These are phyloP conservation scores for Albula glossodonta DNA, from an alignment of 2,113 vertebrate genomes.

Conservation along the genomic window DNA sequence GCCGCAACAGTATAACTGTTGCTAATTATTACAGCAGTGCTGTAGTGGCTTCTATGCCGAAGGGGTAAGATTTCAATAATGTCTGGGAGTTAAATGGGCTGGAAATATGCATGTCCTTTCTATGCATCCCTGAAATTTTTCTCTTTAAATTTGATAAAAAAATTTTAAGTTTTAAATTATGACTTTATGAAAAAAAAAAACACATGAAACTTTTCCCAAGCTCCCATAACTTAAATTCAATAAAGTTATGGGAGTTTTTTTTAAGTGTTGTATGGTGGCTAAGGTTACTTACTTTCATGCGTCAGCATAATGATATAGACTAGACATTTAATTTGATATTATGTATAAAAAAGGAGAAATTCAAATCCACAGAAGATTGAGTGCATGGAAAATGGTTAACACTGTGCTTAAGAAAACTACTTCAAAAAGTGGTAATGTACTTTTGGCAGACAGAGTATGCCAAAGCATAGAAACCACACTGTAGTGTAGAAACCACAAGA, in stretches of 20 bases:
- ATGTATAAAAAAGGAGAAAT: background rate
- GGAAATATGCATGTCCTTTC: background rate
- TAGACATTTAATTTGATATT: background rate
- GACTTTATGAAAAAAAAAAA: background rate
- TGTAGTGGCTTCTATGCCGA: background rate
- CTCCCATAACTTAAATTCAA: background rate
- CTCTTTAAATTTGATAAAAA: background rate
- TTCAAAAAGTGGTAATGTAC: background rate
- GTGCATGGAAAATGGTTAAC: background rate
- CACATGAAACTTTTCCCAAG: background rate
- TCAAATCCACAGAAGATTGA: background rate
- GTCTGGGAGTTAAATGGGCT: background rate
- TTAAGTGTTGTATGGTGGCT: too few species aligned
- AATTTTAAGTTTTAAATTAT: background rate
- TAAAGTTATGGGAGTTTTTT: background rate
- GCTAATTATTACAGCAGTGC: background rate
- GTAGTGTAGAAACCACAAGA: background rate
- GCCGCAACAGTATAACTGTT: background rate
- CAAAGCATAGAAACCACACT: background rate
- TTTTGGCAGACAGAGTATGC: background rate
- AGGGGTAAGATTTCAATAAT: background rate
- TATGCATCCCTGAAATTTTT: background rate
- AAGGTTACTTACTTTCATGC: background rate
- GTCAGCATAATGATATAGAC: background rate
- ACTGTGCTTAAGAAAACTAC: background rate